Conservation (phyloP, 2,888 invertebrate genomes). For the Schizotus pectinicornis region DNA sequence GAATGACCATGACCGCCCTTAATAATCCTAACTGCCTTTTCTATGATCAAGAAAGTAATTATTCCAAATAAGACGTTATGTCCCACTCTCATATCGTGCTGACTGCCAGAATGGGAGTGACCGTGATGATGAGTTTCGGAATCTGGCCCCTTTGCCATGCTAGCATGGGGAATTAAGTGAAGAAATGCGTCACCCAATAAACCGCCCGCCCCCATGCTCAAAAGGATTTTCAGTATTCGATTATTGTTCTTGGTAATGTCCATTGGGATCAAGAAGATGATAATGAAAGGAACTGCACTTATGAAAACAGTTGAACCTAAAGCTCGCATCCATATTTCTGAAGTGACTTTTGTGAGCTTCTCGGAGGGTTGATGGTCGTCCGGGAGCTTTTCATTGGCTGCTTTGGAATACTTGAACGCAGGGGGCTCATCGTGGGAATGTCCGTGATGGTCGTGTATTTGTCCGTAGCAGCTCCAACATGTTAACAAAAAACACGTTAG, state of each 20-base stretch:
- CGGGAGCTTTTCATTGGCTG: conserved; percentile 60
- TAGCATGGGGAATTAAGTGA: conserved; percentile 97
- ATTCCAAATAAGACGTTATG: conserved; percentile 94
- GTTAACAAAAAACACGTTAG: conserved; percentile 9
- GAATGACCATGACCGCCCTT: conserved; percentile 82
- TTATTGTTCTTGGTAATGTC: conserved; percentile 85
- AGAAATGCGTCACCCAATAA: conserved; percentile 98
- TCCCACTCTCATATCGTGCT: conserved; percentile 88
- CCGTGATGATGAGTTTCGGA: conserved; percentile 59
- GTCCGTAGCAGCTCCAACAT: conserved; percentile 33
- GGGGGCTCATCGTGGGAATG: conserved; percentile 69
- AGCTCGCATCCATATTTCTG: conserved; percentile 76
- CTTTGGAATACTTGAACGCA: conserved; percentile 82
- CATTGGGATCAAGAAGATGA: conserved; percentile 91
- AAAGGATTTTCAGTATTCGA: conserved; percentile 84
- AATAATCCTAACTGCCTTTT: conserved; percentile 87
- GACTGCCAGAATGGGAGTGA: conserved; percentile 64
- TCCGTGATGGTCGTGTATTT: conserved; percentile 59
- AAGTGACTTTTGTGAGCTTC: conserved; percentile 29
- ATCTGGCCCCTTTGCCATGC: conserved; percentile 61
- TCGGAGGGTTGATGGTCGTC: conserved; percentile 45
- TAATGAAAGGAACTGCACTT: conserved; percentile 92
- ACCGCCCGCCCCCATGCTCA: conserved; percentile 95
- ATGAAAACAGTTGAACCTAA: conserved; percentile 91
- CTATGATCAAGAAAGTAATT: conserved; percentile 89